Evolutionary conservation across 2,113 vertebrate species (phyloP), one percentile per base, ranked within the genome.

Genomic region (Trogon surrucura): DNA sequence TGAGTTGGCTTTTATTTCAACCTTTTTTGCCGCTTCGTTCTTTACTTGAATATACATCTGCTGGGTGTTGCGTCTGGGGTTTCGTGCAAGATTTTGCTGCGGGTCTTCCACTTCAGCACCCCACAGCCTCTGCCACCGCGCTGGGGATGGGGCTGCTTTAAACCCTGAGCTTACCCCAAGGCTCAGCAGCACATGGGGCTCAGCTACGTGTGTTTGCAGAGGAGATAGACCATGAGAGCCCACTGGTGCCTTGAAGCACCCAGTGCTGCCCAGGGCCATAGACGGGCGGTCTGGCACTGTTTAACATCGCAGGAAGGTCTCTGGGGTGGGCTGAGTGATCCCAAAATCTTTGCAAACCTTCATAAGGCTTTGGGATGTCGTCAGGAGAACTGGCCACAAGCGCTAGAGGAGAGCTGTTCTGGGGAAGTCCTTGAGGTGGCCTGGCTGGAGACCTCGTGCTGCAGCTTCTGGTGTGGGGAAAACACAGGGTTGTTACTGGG

Each of bases 301-400:
- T 8, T 64, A 25, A 51, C 2, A 0, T 29, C n/a, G 14, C 5
- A 19, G 71, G 30, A 22, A n/a, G 13, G 15, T 69, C 45, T 78
- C 19, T 30, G 25, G 62, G 72, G 67, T 60, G 81, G 66, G 79
- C 53, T 67, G 45, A 57, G 30, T 0, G 22, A 53, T 80, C 22
- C 58, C 58, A 7, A 51, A 41, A 65, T 21, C 41, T 27, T 70
- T 2, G 4, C 19, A 56, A 27, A 36, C 16, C 36, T 62, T 61
- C 1, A 2, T 22, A 36, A 64, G n/a, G 36, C 47, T 85, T 48
- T 3, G 5, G 45, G 45, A 8, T 3, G 34, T 58, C 44, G 9
- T 22, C 11, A 15, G 69, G 54, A 0, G 2, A 20, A 32, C 6
- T 85, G 61, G 34, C 32, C 0, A 0, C 0, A 3, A 57, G 56